Evolutionary conservation across 2,888 invertebrate genomes (phyloP).

Genomic region (Heliconius erato): DNA sequence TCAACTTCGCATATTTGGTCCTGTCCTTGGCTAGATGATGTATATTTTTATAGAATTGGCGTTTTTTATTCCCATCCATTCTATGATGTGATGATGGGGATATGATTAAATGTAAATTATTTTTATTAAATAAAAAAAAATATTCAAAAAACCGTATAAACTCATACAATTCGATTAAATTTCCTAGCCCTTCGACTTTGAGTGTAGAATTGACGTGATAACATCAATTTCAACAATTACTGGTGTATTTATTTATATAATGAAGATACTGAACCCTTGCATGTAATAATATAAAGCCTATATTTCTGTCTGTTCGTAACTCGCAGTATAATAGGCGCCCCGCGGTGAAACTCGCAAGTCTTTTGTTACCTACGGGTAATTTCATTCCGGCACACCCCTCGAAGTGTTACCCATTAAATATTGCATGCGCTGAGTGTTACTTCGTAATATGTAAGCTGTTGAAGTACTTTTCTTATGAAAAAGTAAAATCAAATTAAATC

Average conservation of each 20-base stretch:
- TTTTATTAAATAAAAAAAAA: not conserved
- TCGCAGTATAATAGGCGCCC: constrained; percentile 68
- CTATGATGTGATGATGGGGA: too few relatives aligned
- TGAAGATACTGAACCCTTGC: constrained; percentile 56
- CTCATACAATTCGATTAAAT: not conserved
- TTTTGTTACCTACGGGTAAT: constrained; percentile 67
- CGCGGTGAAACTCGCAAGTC: constrained; percentile 65
- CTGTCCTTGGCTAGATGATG: too few relatives aligned
- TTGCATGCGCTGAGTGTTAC: constrained; percentile 60
- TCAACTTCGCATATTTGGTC: too few relatives aligned
- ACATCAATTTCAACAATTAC: constrained; percentile 63
- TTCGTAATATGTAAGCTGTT: constrained; percentile 44
- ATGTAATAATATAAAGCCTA: constrained; percentile 36
- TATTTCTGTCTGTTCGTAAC: constrained; percentile 33
- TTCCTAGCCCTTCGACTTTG: constrained; percentile 24
- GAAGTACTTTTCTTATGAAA: not conserved
- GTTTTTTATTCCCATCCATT: too few relatives aligned
- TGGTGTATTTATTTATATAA: constrained; percentile 63
- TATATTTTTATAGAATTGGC: too few relatives aligned
- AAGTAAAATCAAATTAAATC: too few relatives aligned
- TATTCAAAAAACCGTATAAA: not conserved
- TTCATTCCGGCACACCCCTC: constrained; percentile 65
- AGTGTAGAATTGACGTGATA: constrained; percentile 64
- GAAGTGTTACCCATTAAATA: constrained; percentile 66
- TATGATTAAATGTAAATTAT: too few relatives aligned